A percentile compares a stretch with the other conserved stretches of the same genome.
Evolutionary conservation across 2,888 invertebrate species (phyloP).

Genomic region (Metellina segmentata): DNA sequence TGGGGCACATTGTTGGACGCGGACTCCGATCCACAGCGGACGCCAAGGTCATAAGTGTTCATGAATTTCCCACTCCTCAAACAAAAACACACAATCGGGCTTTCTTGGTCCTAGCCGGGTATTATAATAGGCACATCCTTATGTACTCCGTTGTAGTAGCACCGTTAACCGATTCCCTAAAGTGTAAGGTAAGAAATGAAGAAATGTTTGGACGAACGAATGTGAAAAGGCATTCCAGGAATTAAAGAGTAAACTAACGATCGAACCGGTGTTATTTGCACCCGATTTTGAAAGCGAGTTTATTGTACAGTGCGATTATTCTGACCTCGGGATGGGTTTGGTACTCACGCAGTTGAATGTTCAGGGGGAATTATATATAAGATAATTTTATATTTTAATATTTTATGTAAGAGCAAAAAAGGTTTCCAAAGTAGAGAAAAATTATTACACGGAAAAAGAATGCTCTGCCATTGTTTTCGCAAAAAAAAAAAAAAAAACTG

Average conservation of each 20-base stretch:
- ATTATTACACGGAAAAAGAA: slow-evolving; percentile 18
- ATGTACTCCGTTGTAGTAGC: too few species aligned
- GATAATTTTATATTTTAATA: slow-evolving; percentile 5
- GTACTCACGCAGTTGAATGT: slow-evolving; percentile 13
- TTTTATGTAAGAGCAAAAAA: neutral
- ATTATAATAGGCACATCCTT: too few species aligned
- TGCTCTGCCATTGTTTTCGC: neutral
- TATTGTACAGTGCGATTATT: slow-evolving; percentile 23
- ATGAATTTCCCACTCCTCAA: too few species aligned
- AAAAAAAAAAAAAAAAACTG: too few species aligned
- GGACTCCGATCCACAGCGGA: too few species aligned
- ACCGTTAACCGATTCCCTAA: too few species aligned
- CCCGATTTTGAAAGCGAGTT: neutral
- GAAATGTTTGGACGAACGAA: neutral
- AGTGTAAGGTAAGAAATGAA: neutral
- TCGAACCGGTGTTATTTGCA: neutral
- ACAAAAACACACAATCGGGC: too few species aligned
- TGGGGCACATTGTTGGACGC: too few species aligned
- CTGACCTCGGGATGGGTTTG: slow-evolving; percentile 9
- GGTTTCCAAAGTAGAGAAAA: too few species aligned
- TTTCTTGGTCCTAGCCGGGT: too few species aligned
- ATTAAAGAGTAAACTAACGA: neutral
- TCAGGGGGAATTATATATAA: neutral
- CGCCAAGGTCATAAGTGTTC: too few species aligned
- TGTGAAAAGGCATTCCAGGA: neutral